Evolutionary conservation across 1,140 invertebrate species (phyloP).

Genomic region (Zaprionus gabonicus): DNA sequence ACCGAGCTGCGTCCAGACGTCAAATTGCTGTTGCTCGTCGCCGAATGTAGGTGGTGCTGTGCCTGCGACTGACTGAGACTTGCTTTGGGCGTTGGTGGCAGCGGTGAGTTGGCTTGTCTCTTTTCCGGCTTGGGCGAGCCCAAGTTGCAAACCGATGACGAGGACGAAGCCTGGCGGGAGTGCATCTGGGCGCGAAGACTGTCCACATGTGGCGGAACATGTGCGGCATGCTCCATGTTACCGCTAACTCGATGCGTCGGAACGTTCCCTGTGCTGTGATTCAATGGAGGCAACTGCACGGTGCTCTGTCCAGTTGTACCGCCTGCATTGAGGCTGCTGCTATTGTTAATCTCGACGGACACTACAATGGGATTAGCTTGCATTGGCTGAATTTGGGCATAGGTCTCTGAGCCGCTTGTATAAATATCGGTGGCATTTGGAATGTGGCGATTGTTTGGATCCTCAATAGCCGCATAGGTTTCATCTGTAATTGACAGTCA

Average conservation of each 20-base stretch:
- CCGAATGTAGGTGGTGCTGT: slow-evolving; percentile 59
- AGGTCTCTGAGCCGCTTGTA: slow-evolving; percentile 93
- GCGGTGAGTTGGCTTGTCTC: slow-evolving; percentile 92
- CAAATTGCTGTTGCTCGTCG: slow-evolving; percentile 73
- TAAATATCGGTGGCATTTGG: slow-evolving; percentile 86
- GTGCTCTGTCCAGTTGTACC: slow-evolving; percentile 41
- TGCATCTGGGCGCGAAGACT: slow-evolving; percentile 81
- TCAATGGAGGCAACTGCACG: slow-evolving; percentile 1
- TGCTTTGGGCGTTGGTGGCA: slow-evolving; percentile 90
- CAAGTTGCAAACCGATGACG: slow-evolving; percentile 90
- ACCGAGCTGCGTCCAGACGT: slow-evolving; percentile 84
- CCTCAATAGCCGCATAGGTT: slow-evolving; percentile 95
- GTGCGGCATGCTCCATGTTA: slow-evolving; percentile 59
- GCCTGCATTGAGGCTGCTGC: slow-evolving; percentile 38
- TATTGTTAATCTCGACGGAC: slow-evolving; percentile 85
- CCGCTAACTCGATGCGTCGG: slow-evolving; percentile 42
- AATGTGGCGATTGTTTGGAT: slow-evolving; percentile 88
- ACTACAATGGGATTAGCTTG: slow-evolving; percentile 85
- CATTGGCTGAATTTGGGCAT: slow-evolving; percentile 92
- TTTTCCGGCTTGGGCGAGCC: slow-evolving; percentile 94
- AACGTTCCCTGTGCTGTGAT: slow-evolving; percentile 9
- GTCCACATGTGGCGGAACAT: slow-evolving; percentile 77
- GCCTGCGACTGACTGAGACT: slow-evolving; percentile 54
- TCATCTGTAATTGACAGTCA: slow-evolving; percentile 87
- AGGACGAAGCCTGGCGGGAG: slow-evolving; percentile 87